A percentile compares a stretch with the other conserved stretches of the same genome.
These are phyloP conservation scores for Sinocyclocheilus anshuiensis DNA, from an alignment of 2,113 vertebrate species.

Conservation along the genomic window DNA sequence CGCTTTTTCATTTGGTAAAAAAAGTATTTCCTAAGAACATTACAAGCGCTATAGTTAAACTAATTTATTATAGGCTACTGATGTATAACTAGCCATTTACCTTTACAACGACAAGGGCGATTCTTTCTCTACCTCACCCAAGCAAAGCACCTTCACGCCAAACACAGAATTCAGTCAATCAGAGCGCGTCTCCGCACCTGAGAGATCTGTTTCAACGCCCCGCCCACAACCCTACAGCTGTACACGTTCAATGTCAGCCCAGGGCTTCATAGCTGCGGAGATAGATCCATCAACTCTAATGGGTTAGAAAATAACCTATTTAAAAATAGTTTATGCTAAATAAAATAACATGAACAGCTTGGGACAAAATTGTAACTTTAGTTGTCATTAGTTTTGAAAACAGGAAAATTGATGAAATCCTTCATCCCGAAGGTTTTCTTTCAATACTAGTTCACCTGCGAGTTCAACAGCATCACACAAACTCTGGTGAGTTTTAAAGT, in stretches of 20 bases:
- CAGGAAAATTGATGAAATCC: neutral
- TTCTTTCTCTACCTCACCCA: neutral
- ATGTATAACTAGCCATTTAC: neutral
- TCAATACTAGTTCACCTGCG: neutral
- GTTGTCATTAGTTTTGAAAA: neutral
- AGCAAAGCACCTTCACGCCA: conserved; percentile 9
- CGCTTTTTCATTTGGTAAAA: neutral
- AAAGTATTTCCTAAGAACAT: neutral
- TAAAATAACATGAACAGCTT: neutral
- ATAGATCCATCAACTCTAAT: neutral
- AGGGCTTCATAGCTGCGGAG: neutral
- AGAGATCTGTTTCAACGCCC: conserved; percentile 18
- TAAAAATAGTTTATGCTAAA: neutral
- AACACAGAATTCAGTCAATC: conserved; percentile 39
- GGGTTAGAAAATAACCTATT: too few species aligned
- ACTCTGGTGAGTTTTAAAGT: neutral
- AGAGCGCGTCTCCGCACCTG: conserved; percentile 46
- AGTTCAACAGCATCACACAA: neutral
- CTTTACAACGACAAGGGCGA: neutral
- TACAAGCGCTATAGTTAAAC: neutral
- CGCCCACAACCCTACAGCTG: neutral
- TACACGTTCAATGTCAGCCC: too few species aligned
- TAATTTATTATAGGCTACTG: neutral
- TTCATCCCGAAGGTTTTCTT: neutral
- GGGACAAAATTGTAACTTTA: neutral